Evolutionary conservation across 2,113 vertebrate genomes (phyloP), one percentile per base, ranked within the genome.

Genomic region (Pollimyrus isidori): DNA sequence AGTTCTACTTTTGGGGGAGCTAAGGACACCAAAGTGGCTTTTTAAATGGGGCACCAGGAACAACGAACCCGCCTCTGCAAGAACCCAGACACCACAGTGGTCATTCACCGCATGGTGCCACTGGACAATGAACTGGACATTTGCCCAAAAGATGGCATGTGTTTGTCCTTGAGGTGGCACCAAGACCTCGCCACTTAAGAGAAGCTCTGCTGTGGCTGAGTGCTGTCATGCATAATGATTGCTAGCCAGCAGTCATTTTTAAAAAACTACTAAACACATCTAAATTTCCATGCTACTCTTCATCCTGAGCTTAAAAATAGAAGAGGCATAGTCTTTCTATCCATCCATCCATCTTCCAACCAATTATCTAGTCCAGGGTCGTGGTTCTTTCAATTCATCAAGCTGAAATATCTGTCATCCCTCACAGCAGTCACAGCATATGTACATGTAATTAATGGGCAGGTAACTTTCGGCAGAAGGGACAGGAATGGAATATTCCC

Each of bases 381-480:
- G 3, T 45, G 82, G 23, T 17, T 48, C 82, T 84, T 46, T 84
- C 82, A 84, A 42, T 89, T 30, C 17, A 73, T 89, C 56, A 69
- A 84, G 17, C 58, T 65, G 13, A 2, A 69, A 65, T 58, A 73
- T 48, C 83, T 56, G 35, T 56, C 26, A 50, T 89, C 2, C 35
- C 58, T 42, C 83, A 4, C 83, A n/a, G 56, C n/a, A 19, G 56
- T 11, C 53, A 46, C 5, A 86, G 83, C 89, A 39, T 86, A 89
- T 89, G 89, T 52, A 89, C 83, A 86, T 30, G 58, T 86, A 89
- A 89, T 89, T 89, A 89, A 86, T 39, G 53, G 42, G 56, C 45
- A 48, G 26, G 65, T 89, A 86, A 86, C 58, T 65, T 86, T 87
- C 80, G 4, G 53, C 56, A 52, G 50, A 35, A 58, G 15, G 17